phyloP scores from a whole-genome alignment of 2,888 invertebrate genomes.

The Catocala nupta region DNA sequence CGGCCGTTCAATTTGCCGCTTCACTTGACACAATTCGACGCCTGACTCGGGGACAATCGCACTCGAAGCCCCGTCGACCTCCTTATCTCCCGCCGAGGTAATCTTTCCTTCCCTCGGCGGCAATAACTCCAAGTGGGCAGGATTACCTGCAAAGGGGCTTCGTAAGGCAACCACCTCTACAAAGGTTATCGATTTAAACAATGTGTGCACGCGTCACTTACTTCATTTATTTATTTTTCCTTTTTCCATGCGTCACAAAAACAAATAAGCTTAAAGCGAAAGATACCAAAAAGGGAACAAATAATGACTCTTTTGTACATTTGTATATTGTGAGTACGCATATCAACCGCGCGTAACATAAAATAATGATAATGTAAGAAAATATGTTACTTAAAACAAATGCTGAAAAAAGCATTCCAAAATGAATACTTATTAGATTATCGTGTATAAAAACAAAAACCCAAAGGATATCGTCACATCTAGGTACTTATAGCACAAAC shows the following conservation, averaged over 20 bases:
- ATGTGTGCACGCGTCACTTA: constrained; percentile 76
- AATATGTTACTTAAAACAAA: no score
- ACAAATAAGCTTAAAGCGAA: constrained; percentile 8
- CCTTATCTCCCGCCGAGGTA: constrained; percentile 87
- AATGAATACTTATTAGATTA: constrained; percentile 5
- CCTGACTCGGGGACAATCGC: constrained; percentile 88
- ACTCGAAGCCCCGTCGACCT: constrained; percentile 86
- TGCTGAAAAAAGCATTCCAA: neutral
- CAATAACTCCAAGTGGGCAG: constrained; percentile 87
- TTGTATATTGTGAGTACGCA: neutral
- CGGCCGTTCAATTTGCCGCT: constrained; percentile 87
- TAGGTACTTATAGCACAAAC: constrained; percentile 31
- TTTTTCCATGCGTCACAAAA: constrained; percentile 43
- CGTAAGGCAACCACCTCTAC: constrained; percentile 83
- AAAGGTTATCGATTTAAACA: constrained; percentile 85
- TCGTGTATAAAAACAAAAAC: constrained; percentile 4
- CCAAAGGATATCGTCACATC: constrained; percentile 21
- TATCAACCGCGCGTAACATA: neutral
- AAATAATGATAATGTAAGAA: neutral
- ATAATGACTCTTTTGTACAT: neutral
- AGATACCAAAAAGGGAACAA: neutral
- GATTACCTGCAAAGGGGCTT: constrained; percentile 86
- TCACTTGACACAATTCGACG: constrained; percentile 88
- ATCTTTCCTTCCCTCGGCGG: constrained; percentile 87
- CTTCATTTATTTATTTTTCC: constrained; percentile 68